Percentiles rank a stretch among this genome's conserved stretches.
Evolutionary conservation across 2,113 vertebrate genomes (phyloP).

Genomic region (Brienomyrus longianalis): DNA sequence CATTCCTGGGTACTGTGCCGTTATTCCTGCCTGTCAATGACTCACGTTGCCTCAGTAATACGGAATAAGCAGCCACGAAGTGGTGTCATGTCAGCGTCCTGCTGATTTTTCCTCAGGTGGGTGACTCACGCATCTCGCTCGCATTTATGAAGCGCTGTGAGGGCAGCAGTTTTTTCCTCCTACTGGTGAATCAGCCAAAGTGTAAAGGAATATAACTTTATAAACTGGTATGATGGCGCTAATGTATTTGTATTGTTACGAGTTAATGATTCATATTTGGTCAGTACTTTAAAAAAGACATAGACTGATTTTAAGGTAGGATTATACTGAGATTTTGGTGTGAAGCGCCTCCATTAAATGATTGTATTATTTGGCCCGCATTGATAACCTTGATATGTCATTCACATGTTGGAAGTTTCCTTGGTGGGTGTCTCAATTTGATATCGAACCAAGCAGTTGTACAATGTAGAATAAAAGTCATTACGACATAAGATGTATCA

Average conservation of each 20-base stretch:
- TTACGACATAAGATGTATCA: neutral
- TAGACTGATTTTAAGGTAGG: neutral
- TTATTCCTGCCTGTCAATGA: neutral
- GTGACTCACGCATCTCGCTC: neutral
- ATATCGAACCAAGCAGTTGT: neutral
- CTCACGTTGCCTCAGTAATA: neutral
- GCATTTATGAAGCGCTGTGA: neutral
- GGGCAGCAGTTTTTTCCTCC: neutral
- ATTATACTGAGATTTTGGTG: neutral
- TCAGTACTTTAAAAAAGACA: neutral
- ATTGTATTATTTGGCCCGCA: neutral
- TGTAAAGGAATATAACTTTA: neutral
- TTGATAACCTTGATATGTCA: neutral
- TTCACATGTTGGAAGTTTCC: neutral
- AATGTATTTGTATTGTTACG: neutral
- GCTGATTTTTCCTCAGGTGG: neutral
- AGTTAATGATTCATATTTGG: neutral
- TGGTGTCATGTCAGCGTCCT: neutral
- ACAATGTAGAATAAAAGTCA: neutral
- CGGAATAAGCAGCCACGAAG: neutral
- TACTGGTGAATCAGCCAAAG: neutral
- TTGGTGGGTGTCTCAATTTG: neutral
- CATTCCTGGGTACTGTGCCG: neutral
- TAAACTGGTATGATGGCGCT: neutral
- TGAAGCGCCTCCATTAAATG: neutral